Conservation (phyloP, 1,140 invertebrate species). For the Drosophila lowei region DNA sequence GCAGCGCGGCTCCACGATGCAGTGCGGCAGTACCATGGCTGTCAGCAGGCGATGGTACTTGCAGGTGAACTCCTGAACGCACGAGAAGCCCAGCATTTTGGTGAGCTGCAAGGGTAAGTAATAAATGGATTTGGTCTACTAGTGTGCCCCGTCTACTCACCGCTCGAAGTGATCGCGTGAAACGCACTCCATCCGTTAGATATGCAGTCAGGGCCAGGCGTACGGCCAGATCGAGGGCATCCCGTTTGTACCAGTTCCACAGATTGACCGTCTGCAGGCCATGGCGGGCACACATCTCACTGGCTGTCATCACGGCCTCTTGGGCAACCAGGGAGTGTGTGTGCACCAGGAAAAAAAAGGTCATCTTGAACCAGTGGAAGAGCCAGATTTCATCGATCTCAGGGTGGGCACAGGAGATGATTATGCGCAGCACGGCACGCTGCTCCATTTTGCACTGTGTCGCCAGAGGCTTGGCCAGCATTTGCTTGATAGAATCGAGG, state of each 20-base stretch:
- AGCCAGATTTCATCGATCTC: constrained; percentile 83
- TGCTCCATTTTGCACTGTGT: constrained; percentile 39
- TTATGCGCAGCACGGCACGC: constrained; percentile 39
- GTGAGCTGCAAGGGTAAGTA: constrained; percentile 42
- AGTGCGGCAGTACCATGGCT: constrained; percentile 84
- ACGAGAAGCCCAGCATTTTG: constrained; percentile 75
- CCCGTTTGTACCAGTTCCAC: constrained; percentile 87
- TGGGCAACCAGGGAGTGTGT: constrained; percentile 86
- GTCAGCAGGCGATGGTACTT: constrained; percentile 75
- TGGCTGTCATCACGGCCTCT: constrained; percentile 85
- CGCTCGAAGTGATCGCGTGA: constrained; percentile 77
- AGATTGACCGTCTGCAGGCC: constrained; percentile 85
- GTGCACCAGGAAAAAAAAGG: constrained; percentile 87
- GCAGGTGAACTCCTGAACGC: constrained; percentile 76
- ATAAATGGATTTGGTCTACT: background rate
- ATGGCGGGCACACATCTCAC: constrained; percentile 85
- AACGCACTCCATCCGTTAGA: constrained; percentile 84
- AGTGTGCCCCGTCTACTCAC: constrained; percentile 66
- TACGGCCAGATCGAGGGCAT: constrained; percentile 86
- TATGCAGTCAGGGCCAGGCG: constrained; percentile 86
- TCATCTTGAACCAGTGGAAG: constrained; percentile 85
- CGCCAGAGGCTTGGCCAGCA: constrained; percentile 21
- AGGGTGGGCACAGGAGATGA: constrained; percentile 53
- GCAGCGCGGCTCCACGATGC: constrained; percentile 80
- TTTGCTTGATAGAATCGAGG: constrained; percentile 29